Evolutionary conservation across 1,140 invertebrate genomes (phyloP).

Genomic region (Brachionus angularis): DNA sequence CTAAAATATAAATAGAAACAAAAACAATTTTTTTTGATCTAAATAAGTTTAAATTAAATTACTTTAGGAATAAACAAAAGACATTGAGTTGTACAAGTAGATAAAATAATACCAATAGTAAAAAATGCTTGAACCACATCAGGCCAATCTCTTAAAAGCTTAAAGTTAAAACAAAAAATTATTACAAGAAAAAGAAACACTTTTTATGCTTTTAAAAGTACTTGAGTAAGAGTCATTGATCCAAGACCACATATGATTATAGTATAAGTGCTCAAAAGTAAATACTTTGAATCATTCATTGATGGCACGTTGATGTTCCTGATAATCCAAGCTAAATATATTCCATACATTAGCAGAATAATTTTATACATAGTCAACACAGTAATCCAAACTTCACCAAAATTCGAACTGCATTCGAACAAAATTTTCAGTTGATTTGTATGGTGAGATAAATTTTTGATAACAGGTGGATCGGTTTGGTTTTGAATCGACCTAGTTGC

Average conservation of each 20-base stretch:
- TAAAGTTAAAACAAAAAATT: background rate
- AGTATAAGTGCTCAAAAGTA: constrained; percentile 47
- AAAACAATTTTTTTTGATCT: no score
- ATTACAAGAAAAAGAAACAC: background rate
- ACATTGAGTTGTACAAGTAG: constrained; percentile 74
- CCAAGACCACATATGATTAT: constrained; percentile 46
- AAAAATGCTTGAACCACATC: constrained; percentile 48
- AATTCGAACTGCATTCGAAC: constrained; percentile 46
- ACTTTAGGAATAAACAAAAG: constrained; percentile 77
- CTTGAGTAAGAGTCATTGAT: constrained; percentile 46
- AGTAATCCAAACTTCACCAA: constrained; percentile 47
- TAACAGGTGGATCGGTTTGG: background rate
- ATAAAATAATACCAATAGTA: constrained; percentile 52
- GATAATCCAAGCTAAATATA: constrained; percentile 49
- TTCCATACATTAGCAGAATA: constrained; percentile 46
- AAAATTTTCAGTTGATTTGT: constrained; percentile 42
- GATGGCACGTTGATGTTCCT: constrained; percentile 49
- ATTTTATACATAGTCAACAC: constrained; percentile 48
- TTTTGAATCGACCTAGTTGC: background rate
- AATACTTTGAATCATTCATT: constrained; percentile 50
- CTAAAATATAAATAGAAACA: no score
- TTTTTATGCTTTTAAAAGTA: background rate
- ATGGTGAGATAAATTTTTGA: constrained; percentile 35
- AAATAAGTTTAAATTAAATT: constrained; percentile 44
- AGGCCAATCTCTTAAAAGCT: constrained; percentile 47